phyloP scores from a whole-genome alignment of 2,797 vertebrate genomes.

The Phalloptychus januarius region DNA sequence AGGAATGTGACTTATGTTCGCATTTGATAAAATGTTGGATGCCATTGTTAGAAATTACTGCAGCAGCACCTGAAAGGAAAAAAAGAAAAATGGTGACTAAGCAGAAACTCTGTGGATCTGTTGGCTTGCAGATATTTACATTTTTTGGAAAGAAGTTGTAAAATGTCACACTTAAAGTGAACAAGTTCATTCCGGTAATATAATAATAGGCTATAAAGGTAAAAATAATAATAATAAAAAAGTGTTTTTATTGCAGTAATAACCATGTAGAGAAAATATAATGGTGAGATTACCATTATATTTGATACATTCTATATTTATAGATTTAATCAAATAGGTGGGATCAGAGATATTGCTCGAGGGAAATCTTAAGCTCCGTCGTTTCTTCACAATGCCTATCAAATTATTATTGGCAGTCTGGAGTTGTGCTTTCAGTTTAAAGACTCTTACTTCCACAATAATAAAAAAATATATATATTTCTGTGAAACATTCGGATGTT shows the following conservation, averaged over 20 bases:
- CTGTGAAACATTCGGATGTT: background rate
- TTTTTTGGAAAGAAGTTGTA: background rate
- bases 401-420: background rate
- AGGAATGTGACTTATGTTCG: background rate
- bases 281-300: background rate
- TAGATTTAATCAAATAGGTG: background rate
- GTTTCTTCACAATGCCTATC: background rate
- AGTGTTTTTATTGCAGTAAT: background rate
- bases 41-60: background rate
- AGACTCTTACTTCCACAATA: background rate
- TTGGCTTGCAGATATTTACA: background rate
- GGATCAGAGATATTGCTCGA: background rate
- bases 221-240: background rate
- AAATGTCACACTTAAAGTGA: background rate
- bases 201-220: background rate
- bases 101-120: background rate
- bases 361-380: background rate
- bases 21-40: background rate
- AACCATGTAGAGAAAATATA: background rate
- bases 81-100: background rate
- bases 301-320: background rate
- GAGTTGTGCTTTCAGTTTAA: background rate
- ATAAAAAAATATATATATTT: background rate
- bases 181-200: background rate
- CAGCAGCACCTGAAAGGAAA: background rate